Percentiles rank a stretch among this genome's conserved stretches.
Conservation (phyloP, 2,797 vertebrate species). For the Pseudomugil gertrudae region DNA sequence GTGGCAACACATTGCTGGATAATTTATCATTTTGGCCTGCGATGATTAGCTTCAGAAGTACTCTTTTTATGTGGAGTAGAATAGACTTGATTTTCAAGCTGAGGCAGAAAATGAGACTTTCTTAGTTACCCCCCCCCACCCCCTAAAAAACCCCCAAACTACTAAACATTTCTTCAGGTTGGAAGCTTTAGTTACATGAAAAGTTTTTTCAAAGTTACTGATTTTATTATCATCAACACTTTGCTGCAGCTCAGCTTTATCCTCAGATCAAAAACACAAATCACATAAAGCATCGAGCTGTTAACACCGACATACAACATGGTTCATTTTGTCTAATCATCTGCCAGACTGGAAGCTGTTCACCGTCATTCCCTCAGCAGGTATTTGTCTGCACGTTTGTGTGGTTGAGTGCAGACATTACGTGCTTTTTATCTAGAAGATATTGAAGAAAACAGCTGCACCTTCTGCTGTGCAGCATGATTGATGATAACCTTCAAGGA, state of each 20-base stretch:
- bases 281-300: neutral
- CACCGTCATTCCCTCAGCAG: neutral
- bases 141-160: neutral
- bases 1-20: conserved; percentile 13
- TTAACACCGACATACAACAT: neutral
- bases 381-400: neutral
- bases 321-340: neutral
- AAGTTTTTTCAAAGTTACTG: neutral
- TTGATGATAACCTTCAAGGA: conserved; percentile 30
- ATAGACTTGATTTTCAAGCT: neutral
- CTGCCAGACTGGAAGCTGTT: neutral
- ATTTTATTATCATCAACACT: neutral
- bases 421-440: conserved; percentile 10
- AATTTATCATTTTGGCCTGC: conserved; percentile 22
- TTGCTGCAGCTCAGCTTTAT: neutral
- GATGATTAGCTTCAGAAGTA: conserved; percentile 3
- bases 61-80: neutral
- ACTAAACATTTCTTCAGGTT: neutral
- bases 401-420: conserved; percentile 5
- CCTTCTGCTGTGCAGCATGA: conserved; percentile 2
- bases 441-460: conserved; percentile 21
- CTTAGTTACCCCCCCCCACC: neutral
- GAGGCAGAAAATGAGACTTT: neutral
- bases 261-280: neutral
- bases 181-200: neutral